phyloP scores from a whole-genome alignment of 2,113 vertebrate genomes.

The Channa argus region DNA sequence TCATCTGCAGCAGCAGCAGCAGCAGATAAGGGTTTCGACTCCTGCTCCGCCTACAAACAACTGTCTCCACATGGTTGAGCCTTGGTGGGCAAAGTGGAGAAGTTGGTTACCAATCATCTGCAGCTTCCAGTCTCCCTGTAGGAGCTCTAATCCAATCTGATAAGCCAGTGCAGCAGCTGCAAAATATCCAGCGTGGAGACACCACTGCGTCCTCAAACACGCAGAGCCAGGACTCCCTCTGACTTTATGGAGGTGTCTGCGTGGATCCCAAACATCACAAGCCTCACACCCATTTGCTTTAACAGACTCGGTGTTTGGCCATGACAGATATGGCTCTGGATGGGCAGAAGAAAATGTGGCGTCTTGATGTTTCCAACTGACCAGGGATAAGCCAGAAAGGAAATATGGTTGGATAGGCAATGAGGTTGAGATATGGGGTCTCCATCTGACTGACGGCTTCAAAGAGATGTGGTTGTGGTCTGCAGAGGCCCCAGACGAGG shows the following conservation, averaged over 20 bases:
- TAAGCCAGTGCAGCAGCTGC: constrained; percentile 67
- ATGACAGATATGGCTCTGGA: constrained; percentile 70
- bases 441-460: constrained; percentile 73
- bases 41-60: constrained; percentile 8
- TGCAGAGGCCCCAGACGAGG: constrained; percentile 63
- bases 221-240: constrained; percentile 63
- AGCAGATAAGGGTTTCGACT: constrained; percentile 51
- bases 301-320: constrained; percentile 66
- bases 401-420: constrained; percentile 78
- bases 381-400: constrained; percentile 78
- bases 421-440: constrained; percentile 73
- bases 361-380: constrained; percentile 79
- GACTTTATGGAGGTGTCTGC: constrained; percentile 64
- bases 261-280: constrained; percentile 77
- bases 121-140: constrained; percentile 58
- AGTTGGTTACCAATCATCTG: constrained; percentile 68
- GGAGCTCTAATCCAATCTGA: constrained; percentile 75
- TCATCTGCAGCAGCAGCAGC: constrained; percentile 10
- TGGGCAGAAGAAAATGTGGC: constrained; percentile 69
- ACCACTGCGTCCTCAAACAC: constrained; percentile 60
- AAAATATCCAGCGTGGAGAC: constrained; percentile 59
- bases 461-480: constrained; percentile 63
- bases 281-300: constrained; percentile 59
- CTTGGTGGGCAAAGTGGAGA: constrained; percentile 49
- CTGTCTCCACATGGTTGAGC: constrained; percentile 33